Evolutionary conservation across 2,113 vertebrate genomes (phyloP).

Genomic region (Anhinga anhinga): DNA sequence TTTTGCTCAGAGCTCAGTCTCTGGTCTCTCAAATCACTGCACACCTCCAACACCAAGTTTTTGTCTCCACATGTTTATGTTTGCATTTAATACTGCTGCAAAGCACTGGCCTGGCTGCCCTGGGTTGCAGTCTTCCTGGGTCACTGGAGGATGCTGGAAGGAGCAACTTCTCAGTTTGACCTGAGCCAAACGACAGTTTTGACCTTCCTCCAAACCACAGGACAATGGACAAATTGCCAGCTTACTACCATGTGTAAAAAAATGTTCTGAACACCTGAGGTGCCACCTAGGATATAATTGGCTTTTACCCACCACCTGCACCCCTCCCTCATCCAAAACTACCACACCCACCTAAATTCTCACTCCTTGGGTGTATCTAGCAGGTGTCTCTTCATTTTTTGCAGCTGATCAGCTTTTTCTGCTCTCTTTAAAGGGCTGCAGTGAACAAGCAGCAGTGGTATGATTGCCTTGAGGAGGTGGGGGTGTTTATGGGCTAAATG

Average conservation of each 20-base stretch:
- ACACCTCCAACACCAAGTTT: not conserved
- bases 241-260: not conserved
- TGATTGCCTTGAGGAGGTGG: fast-evolving
- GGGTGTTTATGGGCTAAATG: fast-evolving
- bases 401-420: not conserved
- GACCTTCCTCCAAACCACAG: not conserved
- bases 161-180: not conserved
- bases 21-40: not conserved
- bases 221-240: not conserved
- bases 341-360: not conserved
- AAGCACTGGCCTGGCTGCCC: not conserved
- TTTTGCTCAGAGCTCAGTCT: not conserved
- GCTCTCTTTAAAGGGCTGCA: not conserved
- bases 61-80: fast-evolving
- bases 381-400: not conserved
- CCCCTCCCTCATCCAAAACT: not conserved
- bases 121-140: not conserved
- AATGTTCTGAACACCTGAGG: not conserved
- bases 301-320: not conserved
- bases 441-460: fast-evolving
- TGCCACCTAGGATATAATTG: not conserved
- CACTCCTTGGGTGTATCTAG: not conserved
- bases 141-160: not conserved
- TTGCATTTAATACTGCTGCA: not conserved
- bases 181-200: not conserved